These are phyloP conservation scores for Formica aserva DNA, from an alignment of 2,888 invertebrate genomes.

Conservation along the genomic window DNA sequence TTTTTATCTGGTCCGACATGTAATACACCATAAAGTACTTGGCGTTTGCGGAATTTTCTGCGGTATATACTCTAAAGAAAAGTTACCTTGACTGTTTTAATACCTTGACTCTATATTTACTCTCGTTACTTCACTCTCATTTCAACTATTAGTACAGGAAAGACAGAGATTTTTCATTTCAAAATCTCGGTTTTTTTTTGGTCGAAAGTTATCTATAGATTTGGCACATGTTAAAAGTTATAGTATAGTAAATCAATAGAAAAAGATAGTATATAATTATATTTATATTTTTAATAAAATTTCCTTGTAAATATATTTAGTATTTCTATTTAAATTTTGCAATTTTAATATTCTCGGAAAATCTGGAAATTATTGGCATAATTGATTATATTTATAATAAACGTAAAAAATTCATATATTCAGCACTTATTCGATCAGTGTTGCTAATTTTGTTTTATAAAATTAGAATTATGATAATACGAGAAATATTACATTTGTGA, in stretches of 20 bases:
- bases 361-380: not conserved
- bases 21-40: constrained; percentile 34
- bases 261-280: not conserved
- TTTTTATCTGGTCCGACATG: constrained; percentile 51
- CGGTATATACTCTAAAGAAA: constrained; percentile 13
- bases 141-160: not conserved
- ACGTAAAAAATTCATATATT: not conserved
- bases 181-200: not conserved
- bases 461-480: not conserved
- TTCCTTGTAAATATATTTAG: not conserved
- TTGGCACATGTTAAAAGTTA: not conserved
- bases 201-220: not conserved
- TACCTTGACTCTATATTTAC: not conserved
- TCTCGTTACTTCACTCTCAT: not conserved
- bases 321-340: not conserved
- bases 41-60: constrained; percentile 22
- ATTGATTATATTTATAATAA: constrained; percentile 1
- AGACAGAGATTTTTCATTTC: constrained; percentile 9
- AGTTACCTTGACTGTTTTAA: not conserved
- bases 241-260: not conserved
- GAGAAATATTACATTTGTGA: not conserved
- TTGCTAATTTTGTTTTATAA: not conserved
- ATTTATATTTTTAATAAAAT: not conserved
- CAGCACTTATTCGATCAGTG: not conserved
- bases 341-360: not conserved